Percentiles rank a stretch among this genome's conserved stretches.
These are phyloP conservation scores for Shinisaurus crocodilurus DNA, from an alignment of 2,113 vertebrate species.

Conservation along the genomic window DNA sequence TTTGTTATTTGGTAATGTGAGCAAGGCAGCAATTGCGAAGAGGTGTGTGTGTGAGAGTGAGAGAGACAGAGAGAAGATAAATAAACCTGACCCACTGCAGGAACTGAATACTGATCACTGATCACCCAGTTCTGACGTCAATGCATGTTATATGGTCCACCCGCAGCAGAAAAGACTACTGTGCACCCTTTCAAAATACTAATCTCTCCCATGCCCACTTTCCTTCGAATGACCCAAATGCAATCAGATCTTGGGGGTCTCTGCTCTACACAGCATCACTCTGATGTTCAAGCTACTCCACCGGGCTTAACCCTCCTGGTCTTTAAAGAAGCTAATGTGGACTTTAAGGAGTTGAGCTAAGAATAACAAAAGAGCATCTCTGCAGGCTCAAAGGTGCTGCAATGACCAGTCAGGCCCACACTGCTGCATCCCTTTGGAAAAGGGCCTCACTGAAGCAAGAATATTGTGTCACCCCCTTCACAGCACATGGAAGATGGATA, in stretches of 20 bases:
- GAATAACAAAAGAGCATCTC: not conserved
- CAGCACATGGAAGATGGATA: accelerated
- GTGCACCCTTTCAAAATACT: conserved; percentile 58
- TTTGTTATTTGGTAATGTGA: conserved; percentile 38
- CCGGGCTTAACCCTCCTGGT: not conserved
- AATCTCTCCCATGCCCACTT: conserved; percentile 51
- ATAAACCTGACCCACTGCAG: conserved; percentile 69
- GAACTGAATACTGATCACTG: conserved; percentile 61
- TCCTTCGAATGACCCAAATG: conserved; percentile 18
- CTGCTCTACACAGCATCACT: not conserved
- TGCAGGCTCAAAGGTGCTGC: not conserved
- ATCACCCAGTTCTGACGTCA: conserved; percentile 71
- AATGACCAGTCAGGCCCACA: not conserved
- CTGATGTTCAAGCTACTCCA: not conserved
- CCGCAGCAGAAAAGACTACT: conserved; percentile 53
- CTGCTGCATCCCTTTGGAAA: not conserved
- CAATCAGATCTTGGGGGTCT: not conserved
- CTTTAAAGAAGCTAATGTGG: not conserved
- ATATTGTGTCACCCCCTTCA: not conserved
- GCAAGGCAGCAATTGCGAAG: conserved; percentile 33
- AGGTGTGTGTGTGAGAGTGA: conserved; percentile 46
- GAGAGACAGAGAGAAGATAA: conserved; percentile 25
- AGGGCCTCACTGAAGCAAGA: not conserved
- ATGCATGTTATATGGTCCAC: conserved; percentile 49
- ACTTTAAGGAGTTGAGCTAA: not conserved